Percentiles rank a stretch among this genome's conserved stretches.
phyloP scores from a whole-genome alignment of 2,888 invertebrate genomes.

The Aleiodes leptofemur region DNA sequence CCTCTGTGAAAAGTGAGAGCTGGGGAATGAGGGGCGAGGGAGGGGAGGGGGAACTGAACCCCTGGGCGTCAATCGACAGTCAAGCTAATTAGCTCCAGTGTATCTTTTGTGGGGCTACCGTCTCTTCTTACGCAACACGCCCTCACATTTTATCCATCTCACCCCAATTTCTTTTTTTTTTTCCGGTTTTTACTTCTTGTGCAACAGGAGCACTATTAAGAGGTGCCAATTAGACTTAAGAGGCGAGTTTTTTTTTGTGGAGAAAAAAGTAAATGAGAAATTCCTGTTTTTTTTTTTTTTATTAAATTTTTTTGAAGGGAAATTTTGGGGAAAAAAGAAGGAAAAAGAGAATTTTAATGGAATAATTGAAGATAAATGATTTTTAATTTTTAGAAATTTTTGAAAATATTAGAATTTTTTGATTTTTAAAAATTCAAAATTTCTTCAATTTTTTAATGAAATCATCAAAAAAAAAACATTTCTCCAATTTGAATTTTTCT shows the following conservation, averaged over 20 bases:
- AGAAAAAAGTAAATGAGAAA: too few species aligned
- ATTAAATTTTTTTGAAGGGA: too few species aligned
- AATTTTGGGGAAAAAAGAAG: too few species aligned
- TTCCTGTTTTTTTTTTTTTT: too few species aligned
- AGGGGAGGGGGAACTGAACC: not conserved
- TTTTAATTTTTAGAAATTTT: too few species aligned
- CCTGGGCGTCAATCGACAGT: conserved; percentile 22
- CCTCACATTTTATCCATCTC: conserved; percentile 15
- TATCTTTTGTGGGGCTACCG: conserved; percentile 57
- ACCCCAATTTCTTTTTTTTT: conserved; percentile 21
- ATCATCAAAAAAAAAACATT: too few species aligned
- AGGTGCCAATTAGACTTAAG: conserved; percentile 23
- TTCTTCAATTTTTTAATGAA: too few species aligned
- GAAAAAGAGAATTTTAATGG: too few species aligned
- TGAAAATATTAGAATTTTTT: too few species aligned
- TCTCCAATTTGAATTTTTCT: too few species aligned
- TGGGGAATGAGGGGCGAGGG: not conserved
- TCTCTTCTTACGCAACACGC: conserved; percentile 55
- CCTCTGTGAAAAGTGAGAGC: conserved; percentile 9
- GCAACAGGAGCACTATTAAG: conserved; percentile 10
- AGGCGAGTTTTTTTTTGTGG: not conserved
- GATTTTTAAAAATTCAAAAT: too few species aligned
- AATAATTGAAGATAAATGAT: too few species aligned
- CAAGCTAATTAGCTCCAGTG: conserved; percentile 55
- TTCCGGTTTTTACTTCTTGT: not conserved